Evolutionary conservation across 2,797 vertebrate species (phyloP).

Genomic region (Pogoniulus pusillus): DNA sequence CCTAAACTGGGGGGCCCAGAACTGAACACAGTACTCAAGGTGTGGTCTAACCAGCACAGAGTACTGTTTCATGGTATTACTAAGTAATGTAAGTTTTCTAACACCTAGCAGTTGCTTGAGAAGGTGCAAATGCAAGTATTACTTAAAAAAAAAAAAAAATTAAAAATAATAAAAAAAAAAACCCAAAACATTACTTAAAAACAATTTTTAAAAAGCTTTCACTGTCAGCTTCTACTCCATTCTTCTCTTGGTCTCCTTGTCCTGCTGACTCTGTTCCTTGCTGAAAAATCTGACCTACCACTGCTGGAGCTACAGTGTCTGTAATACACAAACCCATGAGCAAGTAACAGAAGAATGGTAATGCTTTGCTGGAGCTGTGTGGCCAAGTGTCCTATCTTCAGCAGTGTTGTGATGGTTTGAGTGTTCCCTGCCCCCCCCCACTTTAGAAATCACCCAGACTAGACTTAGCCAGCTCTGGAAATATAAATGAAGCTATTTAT

Average conservation of each 20-base stretch:
- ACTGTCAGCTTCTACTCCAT: background rate
- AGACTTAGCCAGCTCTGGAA: too few relatives aligned
- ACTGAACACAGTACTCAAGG: too few relatives aligned
- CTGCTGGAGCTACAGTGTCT: background rate
- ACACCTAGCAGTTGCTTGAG: background rate
- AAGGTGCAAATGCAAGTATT: background rate
- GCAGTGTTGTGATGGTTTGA: too few relatives aligned
- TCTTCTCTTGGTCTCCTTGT: background rate
- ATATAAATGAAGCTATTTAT: too few relatives aligned
- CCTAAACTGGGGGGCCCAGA: too few relatives aligned
- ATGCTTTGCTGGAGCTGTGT: background rate
- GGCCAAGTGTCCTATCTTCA: background rate
- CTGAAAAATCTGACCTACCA: background rate
- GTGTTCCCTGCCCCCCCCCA: too few relatives aligned
- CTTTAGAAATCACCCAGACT: too few relatives aligned
- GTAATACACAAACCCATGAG: background rate
- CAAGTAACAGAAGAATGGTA: background rate
- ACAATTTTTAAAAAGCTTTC: background rate
- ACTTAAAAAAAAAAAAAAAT: background rate
- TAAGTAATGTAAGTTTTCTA: background rate
- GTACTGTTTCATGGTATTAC: background rate
- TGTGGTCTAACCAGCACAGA: too few relatives aligned
- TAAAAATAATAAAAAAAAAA: too few relatives aligned
- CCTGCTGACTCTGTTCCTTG: background rate
- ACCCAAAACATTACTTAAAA: too few relatives aligned